Evolutionary conservation across 2,888 invertebrate genomes (phyloP), one percentile per base, ranked within the genome.

Genomic region (Marasmarcha lunaedactyla): DNA sequence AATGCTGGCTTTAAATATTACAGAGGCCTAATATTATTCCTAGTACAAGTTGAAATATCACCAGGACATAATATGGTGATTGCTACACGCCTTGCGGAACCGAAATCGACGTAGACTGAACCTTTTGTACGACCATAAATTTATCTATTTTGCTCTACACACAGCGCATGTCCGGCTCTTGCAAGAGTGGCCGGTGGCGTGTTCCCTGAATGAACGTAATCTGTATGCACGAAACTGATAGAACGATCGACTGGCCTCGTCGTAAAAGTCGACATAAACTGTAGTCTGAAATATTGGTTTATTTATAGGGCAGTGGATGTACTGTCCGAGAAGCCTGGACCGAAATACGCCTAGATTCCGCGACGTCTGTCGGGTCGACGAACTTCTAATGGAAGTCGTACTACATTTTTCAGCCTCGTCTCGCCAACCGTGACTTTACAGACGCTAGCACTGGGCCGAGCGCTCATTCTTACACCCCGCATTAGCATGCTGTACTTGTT

Each of bases 321-420:
- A 69, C 60, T 59, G 63, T 35, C 25, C 25, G 35, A 35, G 69
- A 71, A 71, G 68, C 64, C 69, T 33, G 55, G 61, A 74, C 79
- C 63, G 60, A 81, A 81, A 81, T 81, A 81, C 70, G 55, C 59
- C 55, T 73, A 71, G 73, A 81, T 81, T 79, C 81, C 79, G 72
- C 77, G 78, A 73, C 79, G 79, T 77, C 81, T 71, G 69, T 38
- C 55, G 67, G 78, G 73, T 74, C 67, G 69, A 73, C 62, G 78
- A 72, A 69, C 78, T 63, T 56, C 48, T 57, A 51, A 55, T 63
- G 55, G 58, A 20, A 20, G 3, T 20, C 59, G 58, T 58, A 59
- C 54, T 45, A 48, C 30, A 30, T 30, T 30, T 30, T 30, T 30
- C 30, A 30, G 30, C 2, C 30, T 20, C 20, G 20, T 20, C 20